Evolutionary conservation across 2,113 vertebrate genomes (phyloP).

Genomic region (Vulpes ferrilata): DNA sequence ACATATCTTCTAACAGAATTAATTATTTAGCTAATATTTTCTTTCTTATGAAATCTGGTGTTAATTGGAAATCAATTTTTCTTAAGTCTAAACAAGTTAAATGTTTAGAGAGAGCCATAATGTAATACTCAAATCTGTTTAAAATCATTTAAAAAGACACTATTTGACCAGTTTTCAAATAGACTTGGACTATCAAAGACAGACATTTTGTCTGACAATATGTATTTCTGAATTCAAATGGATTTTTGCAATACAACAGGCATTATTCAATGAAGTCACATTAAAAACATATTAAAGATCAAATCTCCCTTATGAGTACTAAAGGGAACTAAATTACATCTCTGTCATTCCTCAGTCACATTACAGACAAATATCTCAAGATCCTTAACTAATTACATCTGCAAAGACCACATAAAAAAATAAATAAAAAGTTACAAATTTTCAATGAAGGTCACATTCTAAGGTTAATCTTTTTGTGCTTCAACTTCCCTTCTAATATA

Average conservation of each 20-base stretch:
- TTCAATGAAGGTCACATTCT: slow-evolving; percentile 39
- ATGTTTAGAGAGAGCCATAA: slow-evolving; percentile 68
- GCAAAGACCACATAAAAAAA: neutral
- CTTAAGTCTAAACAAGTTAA: slow-evolving; percentile 76
- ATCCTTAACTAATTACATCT: slow-evolving; percentile 16
- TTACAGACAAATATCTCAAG: neutral
- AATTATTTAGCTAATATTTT: slow-evolving; percentile 82
- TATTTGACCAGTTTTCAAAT: slow-evolving; percentile 68
- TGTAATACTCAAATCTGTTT: slow-evolving; percentile 72
- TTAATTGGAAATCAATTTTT: slow-evolving; percentile 79
- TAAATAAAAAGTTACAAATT: neutral
- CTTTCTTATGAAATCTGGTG: slow-evolving; percentile 77
- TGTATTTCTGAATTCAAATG: slow-evolving; percentile 62
- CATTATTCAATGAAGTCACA: slow-evolving; percentile 60
- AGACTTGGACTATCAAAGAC: slow-evolving; percentile 66
- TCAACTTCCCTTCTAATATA: neutral
- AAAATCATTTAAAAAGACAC: slow-evolving; percentile 64
- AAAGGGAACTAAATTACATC: slow-evolving; percentile 38
- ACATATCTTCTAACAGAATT: slow-evolving; percentile 64
- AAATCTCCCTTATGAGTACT: slow-evolving; percentile 24
- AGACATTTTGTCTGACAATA: slow-evolving; percentile 74
- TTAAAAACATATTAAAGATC: slow-evolving; percentile 61
- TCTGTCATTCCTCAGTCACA: slow-evolving; percentile 35
- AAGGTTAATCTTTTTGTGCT: neutral
- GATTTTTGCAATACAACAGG: slow-evolving; percentile 59